Conservation (phyloP, 2,888 invertebrate species). For the Stenodema calcarata region DNA sequence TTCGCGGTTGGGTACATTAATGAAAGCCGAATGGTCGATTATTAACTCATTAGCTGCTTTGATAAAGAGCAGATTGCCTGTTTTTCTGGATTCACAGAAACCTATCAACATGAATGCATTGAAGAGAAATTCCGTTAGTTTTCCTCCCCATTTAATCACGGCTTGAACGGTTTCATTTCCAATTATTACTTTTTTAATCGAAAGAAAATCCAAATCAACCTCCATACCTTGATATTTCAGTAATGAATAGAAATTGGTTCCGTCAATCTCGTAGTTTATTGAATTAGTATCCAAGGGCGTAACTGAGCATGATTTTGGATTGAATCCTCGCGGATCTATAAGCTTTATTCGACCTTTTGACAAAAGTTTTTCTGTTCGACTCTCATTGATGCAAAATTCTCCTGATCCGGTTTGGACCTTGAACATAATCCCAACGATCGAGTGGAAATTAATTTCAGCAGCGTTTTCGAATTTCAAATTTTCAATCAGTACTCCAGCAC, state of each 20-base stretch:
- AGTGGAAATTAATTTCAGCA: not conserved
- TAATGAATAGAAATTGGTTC: not conserved
- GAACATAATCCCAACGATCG: not conserved
- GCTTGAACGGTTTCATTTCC: slow-evolving; percentile 3
- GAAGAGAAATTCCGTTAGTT: slow-evolving; percentile 34
- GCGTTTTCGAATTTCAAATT: not conserved
- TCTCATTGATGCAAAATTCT: not conserved
- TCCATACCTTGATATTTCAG: slow-evolving; percentile 11
- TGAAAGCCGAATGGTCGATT: not conserved
- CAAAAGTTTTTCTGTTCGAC: not conserved
- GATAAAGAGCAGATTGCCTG: not conserved
- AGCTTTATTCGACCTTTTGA: not conserved
- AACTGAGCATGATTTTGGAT: not conserved
- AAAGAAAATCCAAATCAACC: not conserved
- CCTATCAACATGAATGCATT: slow-evolving; percentile 14
- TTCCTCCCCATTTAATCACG: slow-evolving; percentile 37
- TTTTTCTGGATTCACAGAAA: not conserved
- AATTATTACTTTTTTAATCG: not conserved
- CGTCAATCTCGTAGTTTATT: not conserved
- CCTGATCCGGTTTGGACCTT: not conserved
- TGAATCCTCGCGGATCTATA: not conserved
- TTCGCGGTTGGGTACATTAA: not conserved
- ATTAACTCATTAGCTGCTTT: not conserved
- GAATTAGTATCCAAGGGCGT: not conserved
- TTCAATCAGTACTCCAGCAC: not conserved